Evolutionary conservation across 2,797 vertebrate genomes (phyloP).

Genomic region (Oryzias dopingdopingensis): DNA sequence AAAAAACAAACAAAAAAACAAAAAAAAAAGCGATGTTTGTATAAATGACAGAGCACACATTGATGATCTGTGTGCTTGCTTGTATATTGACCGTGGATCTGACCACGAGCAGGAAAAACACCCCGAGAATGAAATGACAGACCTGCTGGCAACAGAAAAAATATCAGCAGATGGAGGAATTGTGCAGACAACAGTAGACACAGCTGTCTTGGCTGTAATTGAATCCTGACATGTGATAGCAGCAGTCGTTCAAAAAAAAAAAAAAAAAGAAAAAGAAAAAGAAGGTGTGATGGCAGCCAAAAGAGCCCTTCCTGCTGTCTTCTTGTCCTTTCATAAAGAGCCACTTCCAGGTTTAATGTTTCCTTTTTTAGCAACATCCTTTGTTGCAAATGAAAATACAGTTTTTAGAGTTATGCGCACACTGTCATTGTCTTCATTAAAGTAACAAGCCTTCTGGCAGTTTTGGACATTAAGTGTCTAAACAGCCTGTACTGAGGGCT

Average conservation of each 20-base stretch:
- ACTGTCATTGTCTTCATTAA: constrained; percentile 4
- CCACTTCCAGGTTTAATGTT: constrained; percentile 8
- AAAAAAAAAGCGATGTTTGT: constrained; percentile 3
- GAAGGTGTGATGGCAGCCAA: constrained; percentile 27
- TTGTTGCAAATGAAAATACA: constrained; percentile 2
- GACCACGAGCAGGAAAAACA: constrained; percentile 4
- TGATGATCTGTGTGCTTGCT: not conserved
- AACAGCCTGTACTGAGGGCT: not conserved
- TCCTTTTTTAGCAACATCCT: constrained; percentile 4
- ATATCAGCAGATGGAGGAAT: constrained; percentile 32
- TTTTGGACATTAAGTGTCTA: not conserved
- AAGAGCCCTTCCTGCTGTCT: constrained; percentile 27
- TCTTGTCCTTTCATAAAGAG: constrained; percentile 33
- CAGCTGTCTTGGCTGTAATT: constrained; percentile 37
- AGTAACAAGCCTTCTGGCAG: not conserved
- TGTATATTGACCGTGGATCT: constrained; percentile 4
- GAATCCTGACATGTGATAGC: constrained; percentile 42
- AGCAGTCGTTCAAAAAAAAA: constrained; percentile 36
- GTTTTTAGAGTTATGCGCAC: not conserved
- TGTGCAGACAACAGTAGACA: constrained; percentile 23
- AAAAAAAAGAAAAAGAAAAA: constrained; percentile 6
- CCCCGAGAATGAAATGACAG: constrained; percentile 11
- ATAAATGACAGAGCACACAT: constrained; percentile 11
- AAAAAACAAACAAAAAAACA: too few species aligned
- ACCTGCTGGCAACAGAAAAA: constrained; percentile 19